Percentiles rank a stretch among this genome's conserved stretches.
phyloP scores from a whole-genome alignment of 1,140 invertebrate genomes.

The Zaprionus vittiger region DNA sequence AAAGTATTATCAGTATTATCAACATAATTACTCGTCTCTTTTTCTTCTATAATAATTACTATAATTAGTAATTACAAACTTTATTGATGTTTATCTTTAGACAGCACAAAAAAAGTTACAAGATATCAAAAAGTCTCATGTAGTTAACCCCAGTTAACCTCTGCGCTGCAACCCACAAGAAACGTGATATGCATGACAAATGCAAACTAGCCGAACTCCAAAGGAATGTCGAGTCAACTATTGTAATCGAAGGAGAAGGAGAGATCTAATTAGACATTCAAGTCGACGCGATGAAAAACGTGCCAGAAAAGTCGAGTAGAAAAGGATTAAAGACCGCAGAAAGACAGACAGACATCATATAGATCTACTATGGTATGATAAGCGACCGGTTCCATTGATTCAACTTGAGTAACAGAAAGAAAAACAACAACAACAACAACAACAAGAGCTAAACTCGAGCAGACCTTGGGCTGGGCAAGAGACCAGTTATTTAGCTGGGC shows the following conservation, averaged over 20 bases:
- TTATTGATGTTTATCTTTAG: background rate
- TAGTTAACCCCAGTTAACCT: conserved; percentile 57
- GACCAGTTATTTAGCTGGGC: conserved; percentile 39
- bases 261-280: conserved; percentile 59
- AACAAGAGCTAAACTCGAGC: conserved; percentile 48
- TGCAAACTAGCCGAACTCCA: conserved; percentile 32
- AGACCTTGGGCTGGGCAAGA: conserved; percentile 46
- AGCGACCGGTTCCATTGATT: conserved; percentile 59
- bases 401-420: conserved; percentile 40
- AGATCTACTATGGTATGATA: conserved; percentile 59
- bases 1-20: background rate
- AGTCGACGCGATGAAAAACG: conserved; percentile 28
- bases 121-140: background rate
- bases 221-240: conserved; percentile 33
- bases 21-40: background rate
- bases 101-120: background rate
- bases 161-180: conserved; percentile 36
- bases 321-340: conserved; percentile 63
- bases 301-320: conserved; percentile 53
- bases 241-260: conserved; percentile 21
- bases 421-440: no score
- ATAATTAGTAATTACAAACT: conserved; percentile 1
- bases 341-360: conserved; percentile 21
- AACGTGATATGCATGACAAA: conserved; percentile 60
- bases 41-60: background rate